Base-by-base conservation (phyloP, 2,888 invertebrate genomes). In the Melieria crassipennis region DNA sequence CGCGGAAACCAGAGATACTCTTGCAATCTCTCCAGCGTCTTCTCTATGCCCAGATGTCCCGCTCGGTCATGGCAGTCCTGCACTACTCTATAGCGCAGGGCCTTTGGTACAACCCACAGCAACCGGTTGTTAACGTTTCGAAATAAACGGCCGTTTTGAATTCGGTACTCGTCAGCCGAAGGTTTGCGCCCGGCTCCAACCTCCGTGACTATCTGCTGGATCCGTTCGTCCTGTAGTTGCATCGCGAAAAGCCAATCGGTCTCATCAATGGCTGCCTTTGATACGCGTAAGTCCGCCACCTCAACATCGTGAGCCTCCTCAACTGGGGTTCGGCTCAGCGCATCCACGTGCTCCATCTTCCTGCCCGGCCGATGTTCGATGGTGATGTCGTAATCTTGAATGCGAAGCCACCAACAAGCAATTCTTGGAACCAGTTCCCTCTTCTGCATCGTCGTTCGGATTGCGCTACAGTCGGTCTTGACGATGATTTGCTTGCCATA, bases 351-450 rank as follows among this genome's bases (percentile, higher is more conserved):
- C 58, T 58, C 58, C 58, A 58, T 58, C 43, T 30, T 58, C 13
- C 11, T 58, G 42, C 58, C 58, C 6, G 48, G 7, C 50, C 67
- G 16, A 46, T 56, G 55, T 43, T 60, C 30, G 7, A 56, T 43
- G 48, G 60, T 60, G 7, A 67, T 42, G 13, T 57, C 7, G 30
- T 7, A 16, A 16, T 16, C 30, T 16, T 57, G 58, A 4, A 58
- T 16, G 16, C 58, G 16, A 10, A 58, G 5, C 78, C 73, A 81
- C 64, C 64, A 64, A 16, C 61, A 16, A 4, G 64, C 64, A 7
- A 64, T 50, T 42, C 64, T 16, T n/a, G 65, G 79, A 58, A 55
- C 65, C 61, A 68, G 81, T 80, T 61, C 85, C 80, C 81, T 50
- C 71, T 73, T 65, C 79, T 82, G 43, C 71, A 73, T 75, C 5